Conservation (phyloP, 2,797 vertebrate species). For the Pagetopsis macropterus region DNA sequence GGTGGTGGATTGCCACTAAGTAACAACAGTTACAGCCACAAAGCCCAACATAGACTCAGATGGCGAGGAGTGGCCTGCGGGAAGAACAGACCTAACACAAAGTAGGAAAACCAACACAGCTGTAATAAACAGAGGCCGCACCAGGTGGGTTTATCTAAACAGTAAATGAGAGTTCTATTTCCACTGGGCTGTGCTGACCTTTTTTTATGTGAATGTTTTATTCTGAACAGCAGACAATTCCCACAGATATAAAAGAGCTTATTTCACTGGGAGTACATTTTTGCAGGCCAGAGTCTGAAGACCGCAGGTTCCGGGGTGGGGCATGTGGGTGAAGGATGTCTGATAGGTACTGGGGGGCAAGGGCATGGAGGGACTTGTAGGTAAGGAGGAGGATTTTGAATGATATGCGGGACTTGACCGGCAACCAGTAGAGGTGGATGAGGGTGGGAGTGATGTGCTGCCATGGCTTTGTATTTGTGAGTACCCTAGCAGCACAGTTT, state of each 20-base stretch:
- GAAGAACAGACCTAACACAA: slow-evolving; percentile 30
- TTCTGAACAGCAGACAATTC: neutral
- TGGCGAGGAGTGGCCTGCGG: slow-evolving; percentile 33
- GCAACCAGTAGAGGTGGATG: too few species aligned
- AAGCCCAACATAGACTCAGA: slow-evolving; percentile 40
- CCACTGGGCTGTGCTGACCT: neutral
- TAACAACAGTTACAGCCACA: slow-evolving; percentile 28
- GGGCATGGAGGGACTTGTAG: too few species aligned
- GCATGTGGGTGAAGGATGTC: too few species aligned
- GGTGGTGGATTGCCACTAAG: slow-evolving; percentile 13
- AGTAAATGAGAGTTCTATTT: slow-evolving; percentile 15
- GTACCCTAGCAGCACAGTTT: too few species aligned
- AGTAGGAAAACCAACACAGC: slow-evolving; percentile 27
- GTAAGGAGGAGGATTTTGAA: too few species aligned
- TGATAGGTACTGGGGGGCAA: too few species aligned
- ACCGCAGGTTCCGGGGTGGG: too few species aligned
- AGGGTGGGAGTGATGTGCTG: too few species aligned
- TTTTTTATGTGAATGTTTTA: neutral
- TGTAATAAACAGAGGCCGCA: slow-evolving; percentile 22
- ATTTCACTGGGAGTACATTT: too few species aligned
- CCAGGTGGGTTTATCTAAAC: slow-evolving; percentile 23
- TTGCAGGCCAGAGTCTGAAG: too few species aligned
- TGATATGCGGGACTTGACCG: too few species aligned
- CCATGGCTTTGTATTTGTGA: too few species aligned
- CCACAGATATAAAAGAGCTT: neutral